Evolutionary conservation across 2,113 vertebrate genomes (phyloP).

Genomic region (Bolborhynchus lineola): DNA sequence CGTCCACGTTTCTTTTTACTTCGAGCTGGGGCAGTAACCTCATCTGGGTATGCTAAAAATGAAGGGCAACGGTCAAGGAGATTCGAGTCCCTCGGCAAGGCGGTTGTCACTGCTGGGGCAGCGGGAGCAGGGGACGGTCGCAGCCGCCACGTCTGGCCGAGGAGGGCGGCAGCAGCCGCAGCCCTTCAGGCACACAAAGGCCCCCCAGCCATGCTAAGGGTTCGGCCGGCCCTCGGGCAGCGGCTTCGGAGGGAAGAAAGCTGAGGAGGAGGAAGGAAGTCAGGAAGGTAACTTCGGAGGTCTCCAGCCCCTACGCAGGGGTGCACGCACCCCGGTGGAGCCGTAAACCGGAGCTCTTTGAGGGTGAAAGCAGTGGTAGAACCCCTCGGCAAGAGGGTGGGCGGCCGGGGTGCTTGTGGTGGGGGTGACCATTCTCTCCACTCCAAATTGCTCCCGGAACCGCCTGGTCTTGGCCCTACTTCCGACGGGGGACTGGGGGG

Average conservation of each 20-base stretch:
- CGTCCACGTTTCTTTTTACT: slow-evolving; percentile 57
- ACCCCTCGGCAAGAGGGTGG: background rate
- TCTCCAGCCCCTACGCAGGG: background rate
- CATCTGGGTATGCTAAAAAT: slow-evolving; percentile 48
- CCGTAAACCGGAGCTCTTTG: fast-evolving
- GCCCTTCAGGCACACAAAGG: slow-evolving; percentile 35
- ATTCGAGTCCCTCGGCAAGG: background rate
- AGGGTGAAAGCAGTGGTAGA: background rate
- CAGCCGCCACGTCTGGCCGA: background rate
- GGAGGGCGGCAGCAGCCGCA: background rate
- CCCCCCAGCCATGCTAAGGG: background rate
- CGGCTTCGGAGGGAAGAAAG: background rate
- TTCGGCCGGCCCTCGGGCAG: background rate
- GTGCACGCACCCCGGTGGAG: no score
- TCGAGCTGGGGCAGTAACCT: slow-evolving; percentile 45
- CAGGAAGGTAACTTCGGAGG: background rate
- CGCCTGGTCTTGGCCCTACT: background rate
- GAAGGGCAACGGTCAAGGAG: slow-evolving; percentile 44
- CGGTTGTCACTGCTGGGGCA: slow-evolving; percentile 8
- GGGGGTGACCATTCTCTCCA: background rate
- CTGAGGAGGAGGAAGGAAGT: background rate
- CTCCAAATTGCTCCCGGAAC: background rate
- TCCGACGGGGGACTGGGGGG: background rate
- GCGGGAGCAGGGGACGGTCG: background rate
- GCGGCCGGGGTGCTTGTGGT: background rate